Evolutionary conservation across 1,140 invertebrate genomes (phyloP).

Genomic region (Lordiphosa collinella): DNA sequence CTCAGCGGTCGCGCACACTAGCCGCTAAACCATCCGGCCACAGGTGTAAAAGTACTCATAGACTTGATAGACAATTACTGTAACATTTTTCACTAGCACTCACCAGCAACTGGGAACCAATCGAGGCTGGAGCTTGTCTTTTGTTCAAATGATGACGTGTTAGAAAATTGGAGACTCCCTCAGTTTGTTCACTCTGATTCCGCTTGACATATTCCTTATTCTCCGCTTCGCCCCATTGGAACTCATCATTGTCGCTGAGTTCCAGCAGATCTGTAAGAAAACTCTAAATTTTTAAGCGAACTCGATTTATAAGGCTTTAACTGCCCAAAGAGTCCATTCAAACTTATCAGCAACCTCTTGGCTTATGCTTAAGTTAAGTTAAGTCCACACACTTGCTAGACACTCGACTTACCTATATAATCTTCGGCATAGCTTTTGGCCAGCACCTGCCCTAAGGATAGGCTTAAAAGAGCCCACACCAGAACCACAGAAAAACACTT

Average conservation of each 20-base stretch:
- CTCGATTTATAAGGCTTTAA: neutral
- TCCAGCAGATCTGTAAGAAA: slow-evolving; percentile 56
- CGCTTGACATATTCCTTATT: slow-evolving; percentile 27
- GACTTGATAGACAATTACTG: too few relatives aligned
- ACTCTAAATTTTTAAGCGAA: neutral
- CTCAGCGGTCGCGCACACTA: too few relatives aligned
- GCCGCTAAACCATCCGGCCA: too few relatives aligned
- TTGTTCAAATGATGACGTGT: slow-evolving; percentile 59
- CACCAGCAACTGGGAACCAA: slow-evolving; percentile 39
- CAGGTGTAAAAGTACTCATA: too few relatives aligned
- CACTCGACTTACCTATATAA: slow-evolving; percentile 30
- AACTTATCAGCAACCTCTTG: too few relatives aligned
- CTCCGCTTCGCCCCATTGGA: slow-evolving; percentile 59
- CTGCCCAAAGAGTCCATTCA: too few relatives aligned
- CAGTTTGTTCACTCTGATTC: slow-evolving; percentile 21
- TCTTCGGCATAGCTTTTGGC: slow-evolving; percentile 35
- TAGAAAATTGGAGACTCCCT: slow-evolving; percentile 31
- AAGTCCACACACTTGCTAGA: too few relatives aligned
- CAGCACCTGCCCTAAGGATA: neutral
- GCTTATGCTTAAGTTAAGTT: too few relatives aligned
- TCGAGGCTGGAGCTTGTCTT: slow-evolving; percentile 36
- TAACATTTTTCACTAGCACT: slow-evolving; percentile 1
- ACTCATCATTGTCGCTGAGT: slow-evolving; percentile 67
- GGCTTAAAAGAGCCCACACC: slow-evolving; percentile 11
- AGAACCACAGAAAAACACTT: slow-evolving; percentile 19